phyloP scores from a whole-genome alignment of 2,113 vertebrate species.

The Gnathonemus echidnorhynchus region DNA sequence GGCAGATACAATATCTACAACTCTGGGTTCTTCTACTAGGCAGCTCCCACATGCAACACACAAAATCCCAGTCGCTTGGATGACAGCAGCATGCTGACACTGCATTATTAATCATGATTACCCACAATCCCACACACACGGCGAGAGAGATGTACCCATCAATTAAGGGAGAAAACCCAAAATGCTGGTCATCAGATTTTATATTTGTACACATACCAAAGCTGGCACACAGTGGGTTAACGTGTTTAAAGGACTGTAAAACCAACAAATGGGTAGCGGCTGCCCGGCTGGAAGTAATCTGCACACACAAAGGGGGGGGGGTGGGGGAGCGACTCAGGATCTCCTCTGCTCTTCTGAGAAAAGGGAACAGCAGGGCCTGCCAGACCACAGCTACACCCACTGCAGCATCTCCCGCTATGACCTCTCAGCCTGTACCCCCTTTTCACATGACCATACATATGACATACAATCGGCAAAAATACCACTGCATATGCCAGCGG shows the following conservation, averaged over 20 bases:
- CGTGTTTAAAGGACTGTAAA: background rate
- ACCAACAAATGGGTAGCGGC: conserved; percentile 7
- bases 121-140: background rate
- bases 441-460: background rate
- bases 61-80: background rate
- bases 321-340: background rate
- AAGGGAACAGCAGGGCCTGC: background rate
- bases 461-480: background rate
- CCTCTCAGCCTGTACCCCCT: background rate
- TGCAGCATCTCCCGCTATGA: background rate
- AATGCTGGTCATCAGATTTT: background rate
- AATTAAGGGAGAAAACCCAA: background rate
- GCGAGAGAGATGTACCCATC: background rate
- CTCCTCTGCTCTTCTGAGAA: background rate
- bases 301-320: background rate
- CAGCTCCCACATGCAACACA: background rate
- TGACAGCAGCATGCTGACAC: background rate
- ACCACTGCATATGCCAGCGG: background rate
- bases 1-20: background rate
- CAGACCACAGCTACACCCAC: background rate
- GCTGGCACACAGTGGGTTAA: conserved; percentile 14
- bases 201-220: background rate
- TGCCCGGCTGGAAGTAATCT: conserved; percentile 21
- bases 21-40: background rate
- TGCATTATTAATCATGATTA: background rate